phyloP scores from a whole-genome alignment of 2,113 vertebrate genomes.

The Phyllostomus discolor region DNA sequence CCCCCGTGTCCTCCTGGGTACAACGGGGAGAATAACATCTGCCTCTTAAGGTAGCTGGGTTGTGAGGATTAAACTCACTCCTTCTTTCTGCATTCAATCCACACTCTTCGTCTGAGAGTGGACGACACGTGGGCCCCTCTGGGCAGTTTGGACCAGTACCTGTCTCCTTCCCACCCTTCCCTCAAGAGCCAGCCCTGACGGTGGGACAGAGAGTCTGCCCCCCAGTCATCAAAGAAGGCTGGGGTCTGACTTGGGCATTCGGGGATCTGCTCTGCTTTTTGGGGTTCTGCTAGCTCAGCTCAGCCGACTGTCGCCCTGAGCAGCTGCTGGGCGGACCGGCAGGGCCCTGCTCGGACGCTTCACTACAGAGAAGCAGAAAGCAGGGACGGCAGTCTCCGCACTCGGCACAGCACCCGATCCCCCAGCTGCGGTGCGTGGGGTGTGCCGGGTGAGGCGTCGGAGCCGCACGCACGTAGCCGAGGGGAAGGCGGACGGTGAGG shows the following conservation, averaged over 20 bases:
- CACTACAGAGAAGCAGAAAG: background rate
- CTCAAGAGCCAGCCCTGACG: accelerated
- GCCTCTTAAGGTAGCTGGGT: background rate
- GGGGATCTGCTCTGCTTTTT: background rate
- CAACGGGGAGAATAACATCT: too few species aligned
- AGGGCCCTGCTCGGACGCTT: accelerated
- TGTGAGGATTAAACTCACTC: background rate
- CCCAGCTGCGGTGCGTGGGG: accelerated
- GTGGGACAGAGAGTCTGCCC: background rate
- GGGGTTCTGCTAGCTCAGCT: background rate
- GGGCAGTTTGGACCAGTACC: accelerated
- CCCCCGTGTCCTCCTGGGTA: background rate
- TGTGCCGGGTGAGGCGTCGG: accelerated
- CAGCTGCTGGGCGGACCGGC: background rate
- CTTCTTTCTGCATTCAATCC: background rate
- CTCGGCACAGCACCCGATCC: accelerated
- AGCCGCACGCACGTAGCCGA: accelerated
- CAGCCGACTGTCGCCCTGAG: background rate
- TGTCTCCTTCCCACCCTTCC: background rate
- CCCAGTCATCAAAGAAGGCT: background rate
- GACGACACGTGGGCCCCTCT: accelerated
- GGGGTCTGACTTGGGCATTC: background rate
- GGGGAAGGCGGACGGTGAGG: background rate
- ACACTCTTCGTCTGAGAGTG: background rate
- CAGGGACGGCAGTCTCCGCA: accelerated